A percentile compares a stretch with the other conserved stretches of the same genome.
These are phyloP conservation scores for Listronotus oregonensis DNA, from an alignment of 1,140 invertebrate species.

Conservation along the genomic window DNA sequence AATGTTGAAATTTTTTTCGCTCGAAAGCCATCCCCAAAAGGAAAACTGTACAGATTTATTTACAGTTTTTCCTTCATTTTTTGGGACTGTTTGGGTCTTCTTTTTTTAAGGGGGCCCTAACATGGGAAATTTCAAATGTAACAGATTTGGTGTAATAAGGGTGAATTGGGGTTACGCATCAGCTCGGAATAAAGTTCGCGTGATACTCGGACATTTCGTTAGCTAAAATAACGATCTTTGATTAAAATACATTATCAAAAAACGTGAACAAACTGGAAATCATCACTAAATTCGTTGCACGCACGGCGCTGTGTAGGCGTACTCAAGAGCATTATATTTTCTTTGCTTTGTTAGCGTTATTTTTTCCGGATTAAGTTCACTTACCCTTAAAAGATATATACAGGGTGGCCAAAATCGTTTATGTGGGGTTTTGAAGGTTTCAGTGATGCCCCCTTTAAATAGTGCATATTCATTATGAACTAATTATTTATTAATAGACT, in stretches of 20 bases:
- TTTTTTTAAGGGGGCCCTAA: constrained; percentile 9
- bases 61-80: too few species aligned
- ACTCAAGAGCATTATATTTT: constrained; percentile 27
- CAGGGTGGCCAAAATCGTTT: background rate
- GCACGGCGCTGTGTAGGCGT: constrained; percentile 17
- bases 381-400: background rate
- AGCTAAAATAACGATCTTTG: constrained; percentile 39
- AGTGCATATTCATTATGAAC: too few species aligned
- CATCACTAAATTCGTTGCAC: constrained; percentile 22
- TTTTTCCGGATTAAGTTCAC: too few species aligned
- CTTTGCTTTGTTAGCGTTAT: constrained; percentile 1
- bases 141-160: constrained; percentile 38
- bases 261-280: constrained; percentile 36
- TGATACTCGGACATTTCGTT: constrained; percentile 31
- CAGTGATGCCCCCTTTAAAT: too few species aligned
- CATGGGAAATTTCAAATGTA: constrained; percentile 33
- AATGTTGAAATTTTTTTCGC: too few species aligned
- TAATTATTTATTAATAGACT: too few species aligned
- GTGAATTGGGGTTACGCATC: constrained; percentile 35
- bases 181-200: constrained; percentile 33
- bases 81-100: constrained; percentile 11
- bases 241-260: constrained; percentile 39
- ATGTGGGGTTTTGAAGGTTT: too few species aligned
- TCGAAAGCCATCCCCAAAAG: too few species aligned
- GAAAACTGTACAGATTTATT: too few species aligned